Conservation (phyloP, 2,888 invertebrate genomes). For the Steromphala cineraria region DNA sequence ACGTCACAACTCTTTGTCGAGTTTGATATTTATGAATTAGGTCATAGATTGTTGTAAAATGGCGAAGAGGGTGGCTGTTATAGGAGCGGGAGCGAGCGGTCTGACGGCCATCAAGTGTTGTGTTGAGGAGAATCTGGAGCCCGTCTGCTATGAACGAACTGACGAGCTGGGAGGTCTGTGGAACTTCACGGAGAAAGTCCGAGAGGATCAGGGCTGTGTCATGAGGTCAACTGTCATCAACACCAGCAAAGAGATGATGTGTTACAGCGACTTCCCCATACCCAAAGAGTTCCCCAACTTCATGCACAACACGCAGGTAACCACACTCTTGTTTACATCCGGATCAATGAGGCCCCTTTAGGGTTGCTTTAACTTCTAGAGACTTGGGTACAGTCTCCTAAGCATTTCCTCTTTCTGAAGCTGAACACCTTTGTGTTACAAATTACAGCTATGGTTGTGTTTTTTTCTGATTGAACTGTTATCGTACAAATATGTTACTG, state of each 20-base stretch:
- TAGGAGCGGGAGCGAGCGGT: slow-evolving; percentile 68
- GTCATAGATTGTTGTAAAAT: neutral
- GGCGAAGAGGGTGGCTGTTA: slow-evolving; percentile 56
- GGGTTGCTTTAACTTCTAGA: neutral
- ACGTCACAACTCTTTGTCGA: no score
- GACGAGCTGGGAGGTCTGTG: slow-evolving; percentile 70
- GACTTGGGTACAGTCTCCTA: no score
- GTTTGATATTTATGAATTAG: no score
- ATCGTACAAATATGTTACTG: no score
- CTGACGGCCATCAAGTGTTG: slow-evolving; percentile 67
- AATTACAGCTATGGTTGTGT: no score
- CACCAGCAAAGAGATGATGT: slow-evolving; percentile 72
- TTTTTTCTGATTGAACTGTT: no score
- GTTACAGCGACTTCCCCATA: slow-evolving; percentile 74
- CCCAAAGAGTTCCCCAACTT: slow-evolving; percentile 71
- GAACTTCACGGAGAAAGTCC: slow-evolving; percentile 58
- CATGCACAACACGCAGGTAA: slow-evolving; percentile 72
- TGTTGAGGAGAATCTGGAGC: slow-evolving; percentile 64
- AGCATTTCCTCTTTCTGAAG: no score
- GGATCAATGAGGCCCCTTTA: neutral
- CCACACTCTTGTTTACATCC: neutral
- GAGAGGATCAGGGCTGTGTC: slow-evolving; percentile 63
- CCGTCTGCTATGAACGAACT: slow-evolving; percentile 68
- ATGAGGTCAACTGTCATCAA: slow-evolving; percentile 72
- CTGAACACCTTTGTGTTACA: no score